These are phyloP conservation scores for Eulemur coronatus DNA, from an alignment of 2,797 vertebrate genomes.

Conservation along the genomic window DNA sequence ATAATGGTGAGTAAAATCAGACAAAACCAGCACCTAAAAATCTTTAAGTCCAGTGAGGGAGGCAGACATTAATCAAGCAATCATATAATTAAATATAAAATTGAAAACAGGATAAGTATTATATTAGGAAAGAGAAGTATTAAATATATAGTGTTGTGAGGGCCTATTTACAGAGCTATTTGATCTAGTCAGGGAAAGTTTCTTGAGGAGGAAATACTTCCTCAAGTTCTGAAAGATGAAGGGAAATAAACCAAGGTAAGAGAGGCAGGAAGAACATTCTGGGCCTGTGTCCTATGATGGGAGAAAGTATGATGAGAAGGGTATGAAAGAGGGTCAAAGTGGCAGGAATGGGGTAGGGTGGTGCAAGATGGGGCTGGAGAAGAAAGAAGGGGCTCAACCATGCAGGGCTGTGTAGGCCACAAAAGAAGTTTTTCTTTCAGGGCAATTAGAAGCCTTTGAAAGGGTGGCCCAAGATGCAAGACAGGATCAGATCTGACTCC, in stretches of 20 bases:
- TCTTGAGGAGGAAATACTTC: not conserved
- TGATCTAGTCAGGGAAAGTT: not conserved
- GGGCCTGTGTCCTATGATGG: not conserved
- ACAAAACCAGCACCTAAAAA: not conserved
- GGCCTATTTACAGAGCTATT: not conserved
- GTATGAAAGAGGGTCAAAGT: not conserved
- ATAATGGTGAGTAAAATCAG: constrained; percentile 33
- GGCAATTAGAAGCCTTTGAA: not conserved
- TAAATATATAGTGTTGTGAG: not conserved
- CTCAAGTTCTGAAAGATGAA: constrained; percentile 25
- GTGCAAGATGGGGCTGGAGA: not conserved
- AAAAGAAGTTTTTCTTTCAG: not conserved
- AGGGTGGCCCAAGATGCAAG: not conserved
- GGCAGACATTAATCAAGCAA: constrained; percentile 18
- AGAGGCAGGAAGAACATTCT: not conserved
- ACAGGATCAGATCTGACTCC: not conserved
- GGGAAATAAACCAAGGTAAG: constrained; percentile 3
- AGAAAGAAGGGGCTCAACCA: not conserved
- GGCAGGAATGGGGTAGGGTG: not conserved
- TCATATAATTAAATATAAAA: constrained; percentile 29
- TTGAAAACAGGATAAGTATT: not conserved
- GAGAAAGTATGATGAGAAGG: not conserved
- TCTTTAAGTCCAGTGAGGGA: not conserved
- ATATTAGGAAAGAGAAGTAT: not conserved
- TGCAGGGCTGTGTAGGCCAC: not conserved